phyloP scores from a whole-genome alignment of 2,888 invertebrate species.

The Epinotia ramella region DNA sequence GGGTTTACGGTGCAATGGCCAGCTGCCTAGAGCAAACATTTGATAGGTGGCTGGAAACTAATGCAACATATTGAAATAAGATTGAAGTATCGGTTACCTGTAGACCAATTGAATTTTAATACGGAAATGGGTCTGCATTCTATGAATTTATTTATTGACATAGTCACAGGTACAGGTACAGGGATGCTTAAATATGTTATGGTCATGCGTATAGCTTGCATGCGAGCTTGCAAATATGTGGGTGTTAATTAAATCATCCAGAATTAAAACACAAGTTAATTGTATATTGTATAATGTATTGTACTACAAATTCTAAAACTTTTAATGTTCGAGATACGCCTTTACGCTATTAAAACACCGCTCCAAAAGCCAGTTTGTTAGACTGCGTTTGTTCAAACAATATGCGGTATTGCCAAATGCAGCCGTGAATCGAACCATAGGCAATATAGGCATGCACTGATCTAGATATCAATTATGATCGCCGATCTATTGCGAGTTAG shows the following conservation, averaged over 20 bases:
- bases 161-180: too few species aligned
- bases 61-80: not conserved
- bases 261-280: too few species aligned
- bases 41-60: not conserved
- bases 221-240: too few species aligned
- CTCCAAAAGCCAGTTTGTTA: too few species aligned
- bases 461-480: conserved; percentile 9
- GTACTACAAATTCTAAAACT: too few species aligned
- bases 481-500: not conserved
- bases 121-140: not conserved
- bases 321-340: too few species aligned
- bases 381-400: not conserved
- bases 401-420: not conserved
- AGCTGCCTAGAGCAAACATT: not conserved
- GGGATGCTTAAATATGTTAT: too few species aligned
- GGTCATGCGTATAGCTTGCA: too few species aligned
- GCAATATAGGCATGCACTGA: not conserved
- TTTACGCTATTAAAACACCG: too few species aligned
- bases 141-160: not conserved
- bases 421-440: not conserved
- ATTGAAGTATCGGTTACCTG: not conserved
- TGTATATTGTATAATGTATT: too few species aligned
- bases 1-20: not conserved
- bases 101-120: too few species aligned
- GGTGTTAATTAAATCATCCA: too few species aligned